phyloP scores from a whole-genome alignment of 2,797 vertebrate genomes.

The Silurus lanzhouensis region DNA sequence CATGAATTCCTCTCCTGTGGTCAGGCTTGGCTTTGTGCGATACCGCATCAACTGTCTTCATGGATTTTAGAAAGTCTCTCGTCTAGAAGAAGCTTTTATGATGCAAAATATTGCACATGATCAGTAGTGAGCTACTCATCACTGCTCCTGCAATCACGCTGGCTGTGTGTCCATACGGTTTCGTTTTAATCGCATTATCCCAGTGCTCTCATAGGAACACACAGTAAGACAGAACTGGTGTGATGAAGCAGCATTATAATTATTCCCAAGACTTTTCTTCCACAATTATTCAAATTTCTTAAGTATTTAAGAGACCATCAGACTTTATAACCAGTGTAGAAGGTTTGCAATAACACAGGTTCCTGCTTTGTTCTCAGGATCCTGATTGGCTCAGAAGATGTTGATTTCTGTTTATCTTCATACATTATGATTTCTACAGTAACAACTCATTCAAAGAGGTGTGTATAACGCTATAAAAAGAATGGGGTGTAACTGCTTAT shows the following conservation, averaged over 20 bases:
- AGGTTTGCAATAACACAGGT: not conserved
- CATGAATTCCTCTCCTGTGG: conserved; percentile 53
- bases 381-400: not conserved
- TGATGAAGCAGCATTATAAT: no score
- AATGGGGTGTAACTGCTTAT: not conserved
- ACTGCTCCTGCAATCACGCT: not conserved
- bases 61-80: not conserved
- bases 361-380: not conserved
- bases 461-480: not conserved
- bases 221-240: not conserved
- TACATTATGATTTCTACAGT: not conserved
- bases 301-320: not conserved
- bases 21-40: conserved; percentile 59
- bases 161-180: not conserved
- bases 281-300: no score
- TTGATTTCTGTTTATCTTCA: not conserved
- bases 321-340: not conserved
- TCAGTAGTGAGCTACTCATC: no score
- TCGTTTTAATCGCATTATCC: no score
- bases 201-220: not conserved
- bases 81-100: not conserved
- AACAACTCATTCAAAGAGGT: not conserved
- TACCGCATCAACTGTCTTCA: conserved; percentile 4
- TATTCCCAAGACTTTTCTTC: no score
- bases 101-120: not conserved